These are phyloP conservation scores for Keiferia lycopersicella DNA, from an alignment of 2,888 invertebrate species.

Conservation along the genomic window DNA sequence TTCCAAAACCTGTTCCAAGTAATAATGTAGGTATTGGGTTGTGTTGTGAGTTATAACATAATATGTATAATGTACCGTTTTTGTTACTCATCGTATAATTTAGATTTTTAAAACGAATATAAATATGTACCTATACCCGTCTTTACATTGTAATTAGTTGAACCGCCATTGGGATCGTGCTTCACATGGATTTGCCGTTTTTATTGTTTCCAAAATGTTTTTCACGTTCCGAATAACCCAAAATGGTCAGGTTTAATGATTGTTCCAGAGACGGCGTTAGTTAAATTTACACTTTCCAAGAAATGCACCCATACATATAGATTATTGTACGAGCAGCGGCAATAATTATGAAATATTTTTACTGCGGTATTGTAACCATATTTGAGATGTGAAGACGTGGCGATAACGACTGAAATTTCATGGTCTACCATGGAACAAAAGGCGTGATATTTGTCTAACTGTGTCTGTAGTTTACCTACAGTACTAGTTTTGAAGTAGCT, in stretches of 20 bases:
- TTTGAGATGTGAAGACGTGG: too few species aligned
- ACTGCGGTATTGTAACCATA: too few species aligned
- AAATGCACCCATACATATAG: not conserved
- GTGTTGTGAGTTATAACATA: not conserved
- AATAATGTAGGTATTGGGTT: not conserved
- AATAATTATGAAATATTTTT: not conserved
- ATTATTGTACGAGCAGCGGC: not conserved
- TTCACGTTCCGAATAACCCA: conserved; percentile 24
- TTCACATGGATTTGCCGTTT: conserved; percentile 23
- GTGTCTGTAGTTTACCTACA: too few species aligned
- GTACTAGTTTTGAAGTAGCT: too few species aligned
- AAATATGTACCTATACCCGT: not conserved
- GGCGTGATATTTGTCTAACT: too few species aligned
- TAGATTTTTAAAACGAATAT: too few species aligned
- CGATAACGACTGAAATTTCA: too few species aligned
- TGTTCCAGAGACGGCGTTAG: conserved; percentile 4
- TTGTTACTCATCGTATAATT: too few species aligned
- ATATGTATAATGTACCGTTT: not conserved
- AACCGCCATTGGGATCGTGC: conserved; percentile 1
- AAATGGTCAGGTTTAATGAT: conserved; percentile 18
- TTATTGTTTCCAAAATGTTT: conserved; percentile 30
- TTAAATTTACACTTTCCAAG: conserved; percentile 1
- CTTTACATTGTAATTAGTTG: too few species aligned
- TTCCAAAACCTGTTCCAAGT: not conserved
- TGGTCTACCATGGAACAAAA: too few species aligned